Evolutionary conservation across 2,797 vertebrate genomes (phyloP).

Genomic region (Molossus molossus): DNA sequence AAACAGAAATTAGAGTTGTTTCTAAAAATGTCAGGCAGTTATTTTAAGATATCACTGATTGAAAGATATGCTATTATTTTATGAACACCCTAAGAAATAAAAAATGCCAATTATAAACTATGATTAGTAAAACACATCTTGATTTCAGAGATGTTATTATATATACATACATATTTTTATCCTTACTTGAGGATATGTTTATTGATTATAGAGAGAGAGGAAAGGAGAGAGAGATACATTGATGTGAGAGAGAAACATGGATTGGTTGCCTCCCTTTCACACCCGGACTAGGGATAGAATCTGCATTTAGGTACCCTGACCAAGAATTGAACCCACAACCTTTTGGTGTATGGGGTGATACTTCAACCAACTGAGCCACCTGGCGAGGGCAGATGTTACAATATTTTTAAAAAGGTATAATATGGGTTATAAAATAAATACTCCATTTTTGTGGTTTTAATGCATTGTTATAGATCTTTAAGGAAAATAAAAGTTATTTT

Average conservation of each 20-base stretch:
- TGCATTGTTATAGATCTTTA: slow-evolving; percentile 43
- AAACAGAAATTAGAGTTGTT: slow-evolving; percentile 49
- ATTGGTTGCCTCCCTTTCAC: too few relatives aligned
- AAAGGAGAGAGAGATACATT: too few relatives aligned
- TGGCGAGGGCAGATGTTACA: neutral
- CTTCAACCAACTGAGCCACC: too few relatives aligned
- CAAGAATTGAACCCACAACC: too few relatives aligned
- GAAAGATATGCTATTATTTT: slow-evolving; percentile 24
- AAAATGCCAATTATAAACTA: slow-evolving; percentile 18
- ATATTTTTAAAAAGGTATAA: neutral
- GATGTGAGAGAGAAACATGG: too few relatives aligned
- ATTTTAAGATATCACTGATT: slow-evolving; percentile 46
- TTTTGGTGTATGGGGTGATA: too few relatives aligned
- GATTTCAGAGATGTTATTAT: slow-evolving; percentile 56
- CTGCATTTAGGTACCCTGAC: too few relatives aligned
- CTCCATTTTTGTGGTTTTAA: slow-evolving; percentile 42
- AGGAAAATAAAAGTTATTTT: slow-evolving; percentile 57
- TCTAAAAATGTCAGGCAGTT: neutral
- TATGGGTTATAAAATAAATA: slow-evolving; percentile 39
- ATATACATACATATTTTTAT: neutral
- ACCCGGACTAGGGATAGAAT: too few relatives aligned
- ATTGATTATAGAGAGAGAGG: too few relatives aligned
- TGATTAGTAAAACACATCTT: slow-evolving; percentile 22
- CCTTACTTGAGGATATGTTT: too few relatives aligned
- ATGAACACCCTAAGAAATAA: neutral